Evolutionary conservation across 2,113 vertebrate species (phyloP), one percentile per base, ranked within the genome.

Genomic region (Bufo gargarizans): DNA sequence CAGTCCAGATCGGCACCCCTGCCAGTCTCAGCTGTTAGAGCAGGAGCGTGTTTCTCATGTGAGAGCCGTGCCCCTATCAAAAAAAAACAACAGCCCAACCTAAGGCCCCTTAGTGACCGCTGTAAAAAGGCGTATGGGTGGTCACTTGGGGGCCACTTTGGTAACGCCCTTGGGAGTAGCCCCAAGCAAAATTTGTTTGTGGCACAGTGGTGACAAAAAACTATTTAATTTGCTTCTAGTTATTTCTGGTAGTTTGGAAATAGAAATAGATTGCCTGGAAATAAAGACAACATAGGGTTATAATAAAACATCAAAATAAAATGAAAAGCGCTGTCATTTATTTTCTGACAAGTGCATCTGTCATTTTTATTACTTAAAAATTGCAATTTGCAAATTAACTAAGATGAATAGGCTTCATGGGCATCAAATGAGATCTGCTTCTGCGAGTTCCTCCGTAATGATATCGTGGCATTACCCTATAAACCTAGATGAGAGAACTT

Each of bases 301-400:
- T 76, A 76, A 50, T 19, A 76, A 72, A 50, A 50, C 45, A 76
- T 76, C 2, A 49, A 19, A 76, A 47, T 76, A 47, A 47, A 76
- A 76, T 20, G 7, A 50, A 3, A 72, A 13, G 10, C 16, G 50
- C 49, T 50, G 72, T 50, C 19, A 76, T 76, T 76, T 50, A 76
- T 76, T 76, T 45, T 76, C 17, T 76, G 72, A 76, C 72, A 76
- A 76, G 45, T 50, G 4, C 20, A 50, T 76, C 47, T 20, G 72
- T 49, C 72, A 76, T 50, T 50, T 76, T 76, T 76, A 76, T 76
- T 76, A 50, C 47, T 76, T 50, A 50, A 76, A 74, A 76, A 50
- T 76, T 76, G 17, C 47, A 76, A 49, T 50, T 76, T 76, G 45
- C 72, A 20, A 76, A 76, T 49, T 76, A 50, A 49, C 45, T 74